A percentile compares a stretch with the other conserved stretches of the same genome.
phyloP scores from a whole-genome alignment of 1,140 invertebrate genomes.

The Drosophila nasuta region DNA sequence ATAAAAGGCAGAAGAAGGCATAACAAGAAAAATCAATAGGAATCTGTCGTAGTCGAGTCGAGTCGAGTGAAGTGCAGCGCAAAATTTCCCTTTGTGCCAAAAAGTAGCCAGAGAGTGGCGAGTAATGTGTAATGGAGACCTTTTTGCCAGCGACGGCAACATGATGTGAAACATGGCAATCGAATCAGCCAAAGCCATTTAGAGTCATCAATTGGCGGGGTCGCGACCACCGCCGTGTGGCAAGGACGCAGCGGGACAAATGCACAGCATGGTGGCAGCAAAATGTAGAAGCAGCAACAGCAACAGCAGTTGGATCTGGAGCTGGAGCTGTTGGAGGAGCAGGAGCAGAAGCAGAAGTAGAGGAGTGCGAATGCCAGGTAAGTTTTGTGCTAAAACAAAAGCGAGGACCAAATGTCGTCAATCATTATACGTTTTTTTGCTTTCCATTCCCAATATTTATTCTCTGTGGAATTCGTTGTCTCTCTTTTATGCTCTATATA shows the following conservation, averaged over 20 bases:
- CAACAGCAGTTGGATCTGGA: conserved; percentile 30
- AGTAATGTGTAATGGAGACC: conserved; percentile 80
- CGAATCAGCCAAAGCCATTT: conserved; percentile 82
- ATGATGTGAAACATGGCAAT: conserved; percentile 83
- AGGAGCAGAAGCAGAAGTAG: conserved; percentile 20
- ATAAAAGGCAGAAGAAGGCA: conserved; percentile 17
- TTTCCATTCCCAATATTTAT: conserved; percentile 11
- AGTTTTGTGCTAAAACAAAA: conserved; percentile 40
- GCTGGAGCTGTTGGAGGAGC: conserved; percentile 18
- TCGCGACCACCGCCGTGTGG: conserved; percentile 36
- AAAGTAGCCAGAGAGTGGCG: conserved; percentile 75
- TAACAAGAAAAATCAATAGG: conserved; percentile 38
- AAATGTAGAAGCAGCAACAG: conserved; percentile 29
- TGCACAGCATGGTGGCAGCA: conserved; percentile 66
- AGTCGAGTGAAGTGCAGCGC: conserved; percentile 24
- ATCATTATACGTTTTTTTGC: conserved; percentile 22
- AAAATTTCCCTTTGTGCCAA: conserved; percentile 57
- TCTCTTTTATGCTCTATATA: neutral
- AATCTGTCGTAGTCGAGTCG: conserved; percentile 36
- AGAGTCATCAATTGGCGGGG: conserved; percentile 81
- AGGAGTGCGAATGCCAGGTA: conserved; percentile 60
- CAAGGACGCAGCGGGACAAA: conserved; percentile 41
- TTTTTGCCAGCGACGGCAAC: conserved; percentile 78
- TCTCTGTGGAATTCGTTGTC: neutral
- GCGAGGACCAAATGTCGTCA: conserved; percentile 39